Base-by-base conservation (phyloP, 1,140 invertebrate genomes). In the Zaprionus ornatus region DNA sequence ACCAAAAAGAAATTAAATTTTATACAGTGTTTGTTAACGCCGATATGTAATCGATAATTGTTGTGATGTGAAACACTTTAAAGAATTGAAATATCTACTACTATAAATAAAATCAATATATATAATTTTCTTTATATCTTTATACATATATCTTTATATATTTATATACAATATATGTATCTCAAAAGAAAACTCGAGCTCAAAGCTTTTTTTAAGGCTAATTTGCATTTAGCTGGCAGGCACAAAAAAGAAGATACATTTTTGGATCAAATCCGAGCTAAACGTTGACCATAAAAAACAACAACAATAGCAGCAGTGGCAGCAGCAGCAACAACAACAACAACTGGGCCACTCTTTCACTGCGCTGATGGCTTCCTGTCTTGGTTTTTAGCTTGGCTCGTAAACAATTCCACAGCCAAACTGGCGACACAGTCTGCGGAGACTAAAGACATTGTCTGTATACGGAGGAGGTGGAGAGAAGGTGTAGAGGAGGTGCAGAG, bases 331-430 rank as follows among this genome's bases (percentile, higher is more conserved):
- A 21, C 12, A 52, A 42, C 23, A 35, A 27, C 60, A 50, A 57
- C 72, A 78, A 75, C 40, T 75, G 74, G 37, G 56, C 48, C 62
- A 73, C 68, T 68, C 65, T 74, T 74, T 64, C 15, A 35, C 40
- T 61, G 61, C 65, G 59, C 62, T 55, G 67, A 72, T 74, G 67
- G 71, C 76, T 86, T 82, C 83, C 83, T 82, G 77, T 87, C 69
- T 80, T 80, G 64, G 42, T 35, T 65, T 77, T 73, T 55, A 63
- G 50, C 61, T 56, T 54, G 60, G 77, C 37, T 80, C 73, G 73
- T 81, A 72, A 82, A 82, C 80, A 87, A 74, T 68, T 86, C 82
- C 52, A 60, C 73, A 86, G 83, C 79, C 83, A 79, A 71, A 45
- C 72, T 77, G 82, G 80, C 82, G 77, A 79, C 76, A 72, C 62